Conservation (phyloP, 2,888 invertebrate species). For the Athalia circularis region DNA sequence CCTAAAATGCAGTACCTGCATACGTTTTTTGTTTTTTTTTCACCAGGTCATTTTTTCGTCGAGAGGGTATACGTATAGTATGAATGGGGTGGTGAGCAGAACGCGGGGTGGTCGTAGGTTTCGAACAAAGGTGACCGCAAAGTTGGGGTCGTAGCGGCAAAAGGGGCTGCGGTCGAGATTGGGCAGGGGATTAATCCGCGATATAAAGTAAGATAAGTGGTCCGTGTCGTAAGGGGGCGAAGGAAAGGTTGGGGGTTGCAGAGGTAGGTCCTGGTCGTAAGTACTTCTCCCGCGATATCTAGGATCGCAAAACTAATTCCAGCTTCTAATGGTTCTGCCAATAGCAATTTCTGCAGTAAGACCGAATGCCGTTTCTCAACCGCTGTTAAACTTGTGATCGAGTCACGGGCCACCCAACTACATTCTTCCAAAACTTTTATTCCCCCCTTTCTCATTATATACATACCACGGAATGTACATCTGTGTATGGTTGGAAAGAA, state of each 20-base stretch:
- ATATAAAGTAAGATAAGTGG: slow-evolving; percentile 66
- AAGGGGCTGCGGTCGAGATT: slow-evolving; percentile 35
- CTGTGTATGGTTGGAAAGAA: too few relatives aligned
- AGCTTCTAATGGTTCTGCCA: slow-evolving; percentile 67
- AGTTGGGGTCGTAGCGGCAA: slow-evolving; percentile 21
- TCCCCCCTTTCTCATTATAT: not conserved
- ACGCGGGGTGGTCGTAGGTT: not conserved
- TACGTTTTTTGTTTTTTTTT: too few relatives aligned
- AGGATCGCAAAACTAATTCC: slow-evolving; percentile 64
- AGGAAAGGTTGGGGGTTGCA: too few relatives aligned
- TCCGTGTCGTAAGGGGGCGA: slow-evolving; percentile 47
- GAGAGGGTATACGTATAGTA: too few relatives aligned
- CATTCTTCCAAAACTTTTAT: too few relatives aligned
- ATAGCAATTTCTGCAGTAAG: slow-evolving; percentile 64
- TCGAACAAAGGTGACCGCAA: slow-evolving; percentile 35
- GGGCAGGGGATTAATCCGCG: slow-evolving; percentile 61
- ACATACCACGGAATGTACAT: not conserved
- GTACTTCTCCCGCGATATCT: slow-evolving; percentile 52
- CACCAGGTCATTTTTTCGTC: too few relatives aligned
- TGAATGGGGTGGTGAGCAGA: not conserved
- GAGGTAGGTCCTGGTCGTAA: slow-evolving; percentile 49
- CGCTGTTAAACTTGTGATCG: slow-evolving; percentile 39
- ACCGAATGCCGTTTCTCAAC: slow-evolving; percentile 59
- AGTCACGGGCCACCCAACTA: too few relatives aligned
- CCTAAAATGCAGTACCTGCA: too few relatives aligned